Evolutionary conservation across 2,797 vertebrate species (phyloP).

Genomic region (Cheirogaleus major): DNA sequence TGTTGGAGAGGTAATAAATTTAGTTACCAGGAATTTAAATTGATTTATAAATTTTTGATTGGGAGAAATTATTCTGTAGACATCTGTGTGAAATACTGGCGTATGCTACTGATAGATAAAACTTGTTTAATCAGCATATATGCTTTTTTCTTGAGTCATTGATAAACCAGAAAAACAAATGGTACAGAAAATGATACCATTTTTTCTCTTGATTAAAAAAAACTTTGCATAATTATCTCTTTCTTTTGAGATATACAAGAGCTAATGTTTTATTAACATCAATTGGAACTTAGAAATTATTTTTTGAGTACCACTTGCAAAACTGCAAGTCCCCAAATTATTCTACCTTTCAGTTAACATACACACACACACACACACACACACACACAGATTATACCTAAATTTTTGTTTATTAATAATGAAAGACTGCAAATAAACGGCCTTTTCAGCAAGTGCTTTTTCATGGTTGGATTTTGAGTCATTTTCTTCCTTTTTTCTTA

Average conservation of each 20-base stretch:
- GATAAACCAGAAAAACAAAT: constrained; percentile 70
- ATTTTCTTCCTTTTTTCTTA: not conserved
- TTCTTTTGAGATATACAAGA: constrained; percentile 3
- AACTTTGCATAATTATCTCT: not conserved
- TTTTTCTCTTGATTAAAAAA: constrained; percentile 22
- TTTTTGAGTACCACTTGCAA: constrained; percentile 9
- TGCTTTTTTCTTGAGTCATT: constrained; percentile 64
- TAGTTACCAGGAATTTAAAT: constrained; percentile 82
- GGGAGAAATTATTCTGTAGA: constrained; percentile 78
- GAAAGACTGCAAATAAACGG: constrained; percentile 8
- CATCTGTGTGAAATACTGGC: constrained; percentile 80
- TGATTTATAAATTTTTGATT: constrained; percentile 84
- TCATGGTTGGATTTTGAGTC: not conserved
- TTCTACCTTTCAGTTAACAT: not conserved
- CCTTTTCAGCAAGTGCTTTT: not conserved
- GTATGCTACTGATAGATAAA: constrained; percentile 74
- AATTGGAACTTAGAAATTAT: constrained; percentile 57
- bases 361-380: not conserved
- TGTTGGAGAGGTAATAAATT: constrained; percentile 77
- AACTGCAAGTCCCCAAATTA: not conserved
- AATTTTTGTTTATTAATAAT: not conserved
- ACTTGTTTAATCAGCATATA: constrained; percentile 78
- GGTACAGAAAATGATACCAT: constrained; percentile 59
- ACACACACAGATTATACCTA: not conserved
- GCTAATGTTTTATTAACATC: constrained; percentile 48